These are phyloP conservation scores for Leuciscus idus DNA, from an alignment of 2,113 vertebrate species.

Conservation along the genomic window DNA sequence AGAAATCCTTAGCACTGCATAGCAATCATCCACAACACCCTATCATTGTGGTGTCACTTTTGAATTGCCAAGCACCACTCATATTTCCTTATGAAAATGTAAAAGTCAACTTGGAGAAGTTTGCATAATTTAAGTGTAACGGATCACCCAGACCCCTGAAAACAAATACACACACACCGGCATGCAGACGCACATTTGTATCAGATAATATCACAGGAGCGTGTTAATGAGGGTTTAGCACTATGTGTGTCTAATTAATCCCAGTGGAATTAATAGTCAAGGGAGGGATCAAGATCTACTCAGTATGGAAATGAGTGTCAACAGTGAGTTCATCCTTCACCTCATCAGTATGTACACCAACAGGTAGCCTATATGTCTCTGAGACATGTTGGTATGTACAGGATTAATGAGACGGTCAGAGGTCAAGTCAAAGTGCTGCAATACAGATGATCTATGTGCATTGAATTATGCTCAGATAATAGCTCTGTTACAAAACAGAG, in stretches of 20 bases:
- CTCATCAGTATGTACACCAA: slow-evolving; percentile 28
- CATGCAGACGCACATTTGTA: background rate
- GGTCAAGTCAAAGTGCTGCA: slow-evolving; percentile 15
- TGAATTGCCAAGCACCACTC: background rate
- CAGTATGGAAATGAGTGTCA: slow-evolving; percentile 41
- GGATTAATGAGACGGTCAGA: slow-evolving; percentile 6
- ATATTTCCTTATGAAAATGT: background rate
- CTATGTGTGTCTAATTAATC: slow-evolving; percentile 38
- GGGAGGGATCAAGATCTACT: slow-evolving; percentile 31
- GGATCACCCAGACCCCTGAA: slow-evolving; percentile 6
- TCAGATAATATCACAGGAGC: slow-evolving; percentile 34
- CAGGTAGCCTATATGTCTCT: background rate
- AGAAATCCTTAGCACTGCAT: background rate
- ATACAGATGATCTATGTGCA: background rate
- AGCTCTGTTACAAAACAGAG: background rate
- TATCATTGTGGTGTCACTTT: background rate
- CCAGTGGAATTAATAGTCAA: slow-evolving; percentile 13
- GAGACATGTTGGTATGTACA: background rate
- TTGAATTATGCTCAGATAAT: background rate
- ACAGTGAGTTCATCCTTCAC: slow-evolving; percentile 30
- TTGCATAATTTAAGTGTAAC: slow-evolving; percentile 8
- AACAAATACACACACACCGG: background rate
- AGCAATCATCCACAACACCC: background rate
- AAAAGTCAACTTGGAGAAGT: slow-evolving; percentile 2
- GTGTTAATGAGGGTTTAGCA: slow-evolving; percentile 30